Percentiles rank a stretch among this genome's conserved stretches.
phyloP scores from a whole-genome alignment of 2,888 invertebrate genomes.

The Dromius quadrimaculatus region DNA sequence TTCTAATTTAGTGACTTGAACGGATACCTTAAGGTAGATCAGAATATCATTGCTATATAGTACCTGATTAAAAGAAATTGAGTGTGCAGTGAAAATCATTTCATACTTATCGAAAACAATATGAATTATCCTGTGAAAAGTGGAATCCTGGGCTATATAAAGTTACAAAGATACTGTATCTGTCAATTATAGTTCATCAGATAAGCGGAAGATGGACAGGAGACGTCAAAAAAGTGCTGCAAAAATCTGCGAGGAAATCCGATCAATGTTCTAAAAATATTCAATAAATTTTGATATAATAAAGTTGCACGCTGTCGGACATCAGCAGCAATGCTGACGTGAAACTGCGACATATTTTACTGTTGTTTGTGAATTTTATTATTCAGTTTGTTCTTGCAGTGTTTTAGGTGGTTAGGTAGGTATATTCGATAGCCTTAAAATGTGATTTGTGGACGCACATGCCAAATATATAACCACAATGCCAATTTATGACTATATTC shows the following conservation, averaged over 20 bases:
- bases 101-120: too few species aligned
- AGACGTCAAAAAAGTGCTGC: too few species aligned
- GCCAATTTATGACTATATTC: conserved; percentile 46
- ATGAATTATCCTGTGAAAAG: too few species aligned
- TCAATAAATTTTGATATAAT: conserved; percentile 35
- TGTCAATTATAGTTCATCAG: too few species aligned
- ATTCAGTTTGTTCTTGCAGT: conserved; percentile 20
- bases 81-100: too few species aligned
- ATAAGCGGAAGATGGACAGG: too few species aligned
- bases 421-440: conserved; percentile 39
- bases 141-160: too few species aligned
- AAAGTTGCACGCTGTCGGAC: conserved; percentile 21
- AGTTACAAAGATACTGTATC: too few species aligned
- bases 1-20: too few species aligned
- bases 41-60: too few species aligned
- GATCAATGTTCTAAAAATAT: conserved; percentile 40
- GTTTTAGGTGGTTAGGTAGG: conserved; percentile 40
- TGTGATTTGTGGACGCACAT: conserved; percentile 44
- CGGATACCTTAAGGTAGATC: too few species aligned
- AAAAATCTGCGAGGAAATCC: conserved; percentile 7
- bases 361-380: conserved; percentile 42
- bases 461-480: conserved; percentile 41
- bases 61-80: too few species aligned
- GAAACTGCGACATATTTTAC: conserved; percentile 39
- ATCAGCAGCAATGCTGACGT: conserved; percentile 27